Percentiles rank a stretch among this genome's conserved stretches.
phyloP scores from a whole-genome alignment of 2,888 invertebrate genomes.

The Tridacna gigas region DNA sequence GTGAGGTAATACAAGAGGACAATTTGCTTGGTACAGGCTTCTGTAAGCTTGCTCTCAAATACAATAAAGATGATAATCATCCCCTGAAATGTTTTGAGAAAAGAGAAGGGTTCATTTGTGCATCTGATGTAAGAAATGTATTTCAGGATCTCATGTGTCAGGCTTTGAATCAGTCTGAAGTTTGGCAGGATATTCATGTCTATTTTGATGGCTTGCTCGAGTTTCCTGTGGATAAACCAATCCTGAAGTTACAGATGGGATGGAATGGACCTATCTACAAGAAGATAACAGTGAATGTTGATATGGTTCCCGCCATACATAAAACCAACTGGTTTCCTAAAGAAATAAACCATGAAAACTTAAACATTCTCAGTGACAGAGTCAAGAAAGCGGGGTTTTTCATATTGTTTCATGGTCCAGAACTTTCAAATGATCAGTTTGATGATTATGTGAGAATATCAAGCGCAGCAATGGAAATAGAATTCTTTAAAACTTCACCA shows the following conservation, averaged over 20 bases:
- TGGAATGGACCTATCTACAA: constrained; percentile 44
- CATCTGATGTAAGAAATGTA: constrained; percentile 20
- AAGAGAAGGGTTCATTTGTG: constrained; percentile 21
- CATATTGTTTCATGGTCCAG: constrained; percentile 39
- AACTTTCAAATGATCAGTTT: not conserved
- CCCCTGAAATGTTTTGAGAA: constrained; percentile 19
- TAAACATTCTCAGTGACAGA: not conserved
- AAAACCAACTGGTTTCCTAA: constrained; percentile 28
- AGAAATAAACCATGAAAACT: constrained; percentile 3
- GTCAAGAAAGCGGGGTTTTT: constrained; percentile 28
- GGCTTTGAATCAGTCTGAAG: constrained; percentile 22
- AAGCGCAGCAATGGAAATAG: constrained; percentile 39
- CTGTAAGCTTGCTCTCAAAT: constrained; percentile 18
- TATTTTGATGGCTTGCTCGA: constrained; percentile 51
- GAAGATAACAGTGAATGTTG: constrained; percentile 27
- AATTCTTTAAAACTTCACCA: constrained; percentile 30
- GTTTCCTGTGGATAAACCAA: constrained; percentile 49
- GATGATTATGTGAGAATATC: constrained; percentile 41
- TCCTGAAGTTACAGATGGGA: constrained; percentile 31
- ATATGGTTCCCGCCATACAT: constrained; percentile 43
- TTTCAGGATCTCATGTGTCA: constrained; percentile 42
- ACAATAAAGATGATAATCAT: not conserved
- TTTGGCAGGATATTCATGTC: constrained; percentile 34
- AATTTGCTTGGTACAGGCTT: constrained; percentile 35
- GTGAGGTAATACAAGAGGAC: constrained; percentile 38